Conservation (phyloP, 2,888 invertebrate genomes). For the Pandemis cinnamomeana region DNA sequence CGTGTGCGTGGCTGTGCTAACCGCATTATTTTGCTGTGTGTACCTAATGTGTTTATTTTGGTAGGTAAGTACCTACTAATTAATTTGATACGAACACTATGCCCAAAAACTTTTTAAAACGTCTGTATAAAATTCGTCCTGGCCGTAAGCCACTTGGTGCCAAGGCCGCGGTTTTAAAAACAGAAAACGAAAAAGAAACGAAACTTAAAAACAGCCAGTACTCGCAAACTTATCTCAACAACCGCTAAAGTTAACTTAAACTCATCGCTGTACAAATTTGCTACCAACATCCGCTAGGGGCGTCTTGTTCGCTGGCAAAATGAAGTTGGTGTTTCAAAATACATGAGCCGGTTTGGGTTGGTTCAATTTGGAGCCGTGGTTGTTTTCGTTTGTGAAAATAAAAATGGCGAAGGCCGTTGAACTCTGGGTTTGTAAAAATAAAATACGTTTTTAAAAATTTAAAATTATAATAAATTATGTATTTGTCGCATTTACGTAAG, state of each 20-base stretch:
- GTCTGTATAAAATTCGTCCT: slow-evolving; percentile 41
- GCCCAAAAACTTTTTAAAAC: neutral
- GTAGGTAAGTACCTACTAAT: no score
- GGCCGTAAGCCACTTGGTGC: slow-evolving; percentile 64
- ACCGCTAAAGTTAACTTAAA: slow-evolving; percentile 50
- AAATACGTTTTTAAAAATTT: neutral
- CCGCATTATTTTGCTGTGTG: no score
- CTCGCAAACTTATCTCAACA: slow-evolving; percentile 51
- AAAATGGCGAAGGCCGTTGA: slow-evolving; percentile 22
- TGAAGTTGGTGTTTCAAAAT: slow-evolving; percentile 20
- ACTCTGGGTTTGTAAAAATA: neutral
- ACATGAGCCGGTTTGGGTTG: slow-evolving; percentile 28
- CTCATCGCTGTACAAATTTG: slow-evolving; percentile 45
- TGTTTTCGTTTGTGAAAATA: slow-evolving; percentile 29
- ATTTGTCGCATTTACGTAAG: no score
- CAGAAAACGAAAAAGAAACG: slow-evolving; percentile 47
- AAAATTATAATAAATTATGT: neutral
- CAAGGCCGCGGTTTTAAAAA: slow-evolving; percentile 67
- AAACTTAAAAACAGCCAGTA: slow-evolving; percentile 60
- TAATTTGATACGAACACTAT: no score
- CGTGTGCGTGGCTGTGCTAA: no score
- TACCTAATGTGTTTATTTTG: no score
- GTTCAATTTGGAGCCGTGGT: slow-evolving; percentile 21
- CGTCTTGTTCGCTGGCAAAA: neutral
- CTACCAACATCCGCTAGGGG: neutral